Evolutionary conservation across 2,113 vertebrate genomes (phyloP), one percentile per base, ranked within the genome.

Genomic region (Ceuthmochares aereus): DNA sequence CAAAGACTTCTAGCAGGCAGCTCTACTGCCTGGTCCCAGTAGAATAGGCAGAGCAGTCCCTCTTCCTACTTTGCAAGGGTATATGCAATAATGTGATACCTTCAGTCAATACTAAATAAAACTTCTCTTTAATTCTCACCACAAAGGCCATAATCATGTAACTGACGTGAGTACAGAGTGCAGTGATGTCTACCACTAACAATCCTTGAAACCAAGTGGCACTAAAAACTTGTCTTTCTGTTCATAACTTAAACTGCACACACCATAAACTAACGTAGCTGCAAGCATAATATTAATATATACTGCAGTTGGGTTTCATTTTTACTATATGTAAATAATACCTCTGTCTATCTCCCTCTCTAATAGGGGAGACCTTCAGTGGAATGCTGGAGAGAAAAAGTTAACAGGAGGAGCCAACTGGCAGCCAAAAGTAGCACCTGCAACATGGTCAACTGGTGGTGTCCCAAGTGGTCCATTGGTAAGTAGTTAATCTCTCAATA

Each of bases 321-420:
- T 90, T 81, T 59, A 12, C 26, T 32, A 29, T 40, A 6, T 59
- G 47, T 42, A 59, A 75, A 75, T 73, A 90, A 73, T 36, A 64
- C 62, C 87, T 76, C 59, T 76, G 12, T 84, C 59, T 95, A n/a
- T 51, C 60, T 82, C 43, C 56, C 23, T 81, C 10, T 93, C 45
- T 84, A 27, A 86, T 95, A 98, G 98, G 97, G 98, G 98, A 93
- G 98, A 98, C 90, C 98, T 99, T 93, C 98, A 98, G 94, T 99
- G 98, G 98, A 99, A 98, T 76, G 98, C 98, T 74, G 98, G 98
- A 94, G 99, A 99, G 97, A 99, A 98, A 73, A 99, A 99, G 91
- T 96, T 99, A 88, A 99, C 99, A 34, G 99, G 99, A 95, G 99
- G 99, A 34, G 99, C 99, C 18, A 99, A 99, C 97, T 99, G 99